phyloP scores from a whole-genome alignment of 1,140 invertebrate species.

The Bradysia coprophila region DNA sequence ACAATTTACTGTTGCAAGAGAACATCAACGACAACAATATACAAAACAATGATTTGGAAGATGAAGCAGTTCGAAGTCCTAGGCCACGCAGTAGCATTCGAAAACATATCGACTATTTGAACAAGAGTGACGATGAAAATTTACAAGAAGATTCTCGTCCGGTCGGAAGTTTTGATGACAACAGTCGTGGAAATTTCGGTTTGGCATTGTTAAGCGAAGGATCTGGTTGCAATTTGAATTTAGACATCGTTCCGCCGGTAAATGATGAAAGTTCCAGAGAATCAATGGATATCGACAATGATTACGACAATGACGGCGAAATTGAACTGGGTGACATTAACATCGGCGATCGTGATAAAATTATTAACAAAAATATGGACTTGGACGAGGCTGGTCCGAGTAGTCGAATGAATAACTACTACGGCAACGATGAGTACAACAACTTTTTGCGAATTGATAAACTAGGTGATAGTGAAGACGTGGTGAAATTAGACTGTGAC shows the following conservation, averaged over 20 bases:
- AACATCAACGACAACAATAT: background rate
- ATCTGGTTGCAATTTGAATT: background rate
- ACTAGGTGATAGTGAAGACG: background rate
- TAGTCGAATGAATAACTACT: background rate
- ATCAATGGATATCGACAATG: conserved; percentile 5
- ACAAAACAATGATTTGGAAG: background rate
- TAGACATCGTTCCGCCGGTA: background rate
- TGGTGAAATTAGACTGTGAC: background rate
- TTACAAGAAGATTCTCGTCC: background rate
- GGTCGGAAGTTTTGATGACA: background rate
- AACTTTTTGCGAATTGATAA: background rate
- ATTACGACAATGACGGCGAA: no score
- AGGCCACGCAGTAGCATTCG: background rate
- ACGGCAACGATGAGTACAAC: background rate
- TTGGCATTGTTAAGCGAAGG: conserved; percentile 1
- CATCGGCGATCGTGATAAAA: background rate
- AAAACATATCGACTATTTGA: conserved; percentile 3
- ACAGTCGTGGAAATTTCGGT: conserved; percentile 1
- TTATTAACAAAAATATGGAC: background rate
- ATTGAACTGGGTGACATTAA: conserved; percentile 1
- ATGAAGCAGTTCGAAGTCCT: no score
- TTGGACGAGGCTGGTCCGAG: background rate
- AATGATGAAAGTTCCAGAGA: conserved; percentile 5
- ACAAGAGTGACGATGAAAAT: background rate
- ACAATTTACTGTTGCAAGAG: background rate